Percentiles rank a stretch among this genome's conserved stretches.
Conservation (phyloP, 2,113 vertebrate species). For the Sclerurus mexicanus region DNA sequence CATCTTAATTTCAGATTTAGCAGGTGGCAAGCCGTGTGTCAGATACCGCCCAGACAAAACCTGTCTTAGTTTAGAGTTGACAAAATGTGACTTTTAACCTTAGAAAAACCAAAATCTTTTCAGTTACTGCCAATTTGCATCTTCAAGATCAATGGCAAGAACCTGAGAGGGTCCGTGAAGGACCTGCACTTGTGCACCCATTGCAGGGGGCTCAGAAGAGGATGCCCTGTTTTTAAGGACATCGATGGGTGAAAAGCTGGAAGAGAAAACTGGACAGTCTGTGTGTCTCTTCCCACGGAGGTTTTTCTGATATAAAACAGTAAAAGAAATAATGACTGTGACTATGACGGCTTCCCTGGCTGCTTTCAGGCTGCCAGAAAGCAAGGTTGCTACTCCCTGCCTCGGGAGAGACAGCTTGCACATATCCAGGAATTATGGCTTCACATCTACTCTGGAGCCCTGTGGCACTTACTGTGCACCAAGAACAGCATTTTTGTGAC, state of each 20-base stretch:
- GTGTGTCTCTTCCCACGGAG: not conserved
- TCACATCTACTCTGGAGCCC: not conserved
- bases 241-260: not conserved
- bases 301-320: not conserved
- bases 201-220: not conserved
- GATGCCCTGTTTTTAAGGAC: not conserved
- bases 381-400: not conserved
- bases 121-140: not conserved
- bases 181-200: not conserved
- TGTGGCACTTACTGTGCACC: not conserved
- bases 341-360: not conserved
- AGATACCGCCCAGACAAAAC: not conserved
- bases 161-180: not conserved
- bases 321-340: not conserved
- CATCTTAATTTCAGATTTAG: not conserved
- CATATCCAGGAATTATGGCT: rapidly evolving
- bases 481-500: not conserved
- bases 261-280: not conserved
- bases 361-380: not conserved
- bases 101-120: not conserved
- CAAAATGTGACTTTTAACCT: not conserved
- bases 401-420: rapidly evolving
- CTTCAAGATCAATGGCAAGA: not conserved
- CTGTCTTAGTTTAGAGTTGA: not conserved
- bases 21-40: not conserved